phyloP scores from a whole-genome alignment of 2,888 invertebrate genomes.

The Scrobipalpa costella region DNA sequence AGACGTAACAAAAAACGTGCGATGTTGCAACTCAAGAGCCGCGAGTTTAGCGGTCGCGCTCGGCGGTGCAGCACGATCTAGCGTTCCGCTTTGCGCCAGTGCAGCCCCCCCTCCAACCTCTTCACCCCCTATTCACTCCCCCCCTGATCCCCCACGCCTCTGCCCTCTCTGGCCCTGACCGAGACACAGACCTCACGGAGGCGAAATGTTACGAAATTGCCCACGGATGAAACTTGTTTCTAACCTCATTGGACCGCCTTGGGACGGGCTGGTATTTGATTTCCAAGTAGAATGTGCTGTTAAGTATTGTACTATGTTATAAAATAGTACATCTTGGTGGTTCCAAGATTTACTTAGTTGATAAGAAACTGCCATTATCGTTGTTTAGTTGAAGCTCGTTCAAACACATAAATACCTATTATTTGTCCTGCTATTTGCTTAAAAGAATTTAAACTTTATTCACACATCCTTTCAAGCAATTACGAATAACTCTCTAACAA shows the following conservation, averaged over 20 bases:
- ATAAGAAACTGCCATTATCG: too few species aligned
- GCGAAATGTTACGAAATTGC: conserved; percentile 74
- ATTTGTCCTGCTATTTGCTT: background rate
- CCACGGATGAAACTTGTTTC: conserved; percentile 63
- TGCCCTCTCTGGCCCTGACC: conserved; percentile 70
- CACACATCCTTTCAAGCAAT: conserved; percentile 22
- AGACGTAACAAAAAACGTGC: conserved; percentile 52
- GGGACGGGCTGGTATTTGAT: conserved; percentile 18
- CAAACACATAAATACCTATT: background rate
- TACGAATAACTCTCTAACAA: conserved; percentile 26
- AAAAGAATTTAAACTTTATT: background rate
- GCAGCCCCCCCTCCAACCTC: conserved; percentile 47
- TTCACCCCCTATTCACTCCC: conserved; percentile 35
- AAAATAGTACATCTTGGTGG: background rate
- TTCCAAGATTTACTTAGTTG: background rate
- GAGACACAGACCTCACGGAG: conserved; percentile 71
- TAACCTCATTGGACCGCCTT: conserved; percentile 30
- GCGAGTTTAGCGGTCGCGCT: conserved; percentile 77
- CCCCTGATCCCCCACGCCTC: conserved; percentile 44
- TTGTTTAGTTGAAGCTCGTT: too few species aligned
- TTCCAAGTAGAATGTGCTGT: conserved; percentile 16
- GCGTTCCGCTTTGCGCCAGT: conserved; percentile 76
- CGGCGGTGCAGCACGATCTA: conserved; percentile 79
- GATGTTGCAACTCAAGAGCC: conserved; percentile 74
- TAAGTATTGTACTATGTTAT: background rate